A percentile compares a stretch with the other conserved stretches of the same genome.
Evolutionary conservation across 2,888 invertebrate species (phyloP).

Genomic region (Pecten maximus): DNA sequence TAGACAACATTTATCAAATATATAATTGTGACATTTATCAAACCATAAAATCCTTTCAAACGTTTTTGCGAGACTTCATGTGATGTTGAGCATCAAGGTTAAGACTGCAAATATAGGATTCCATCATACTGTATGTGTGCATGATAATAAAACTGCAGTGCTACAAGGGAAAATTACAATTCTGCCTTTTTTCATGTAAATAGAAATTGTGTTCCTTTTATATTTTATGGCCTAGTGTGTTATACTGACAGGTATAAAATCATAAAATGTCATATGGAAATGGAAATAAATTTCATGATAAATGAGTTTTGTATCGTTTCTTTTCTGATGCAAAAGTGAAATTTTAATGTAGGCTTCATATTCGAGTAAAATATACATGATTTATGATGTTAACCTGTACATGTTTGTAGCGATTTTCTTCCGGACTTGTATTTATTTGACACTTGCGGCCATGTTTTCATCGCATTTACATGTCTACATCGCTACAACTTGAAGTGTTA

Average conservation of each 20-base stretch:
- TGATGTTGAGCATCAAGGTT: too few relatives aligned
- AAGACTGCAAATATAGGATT: background rate
- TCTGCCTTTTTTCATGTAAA: background rate
- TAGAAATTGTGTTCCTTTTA: background rate
- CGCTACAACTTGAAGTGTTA: background rate
- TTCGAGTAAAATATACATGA: background rate
- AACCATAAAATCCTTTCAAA: background rate
- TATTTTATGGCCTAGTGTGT: background rate
- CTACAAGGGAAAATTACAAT: background rate
- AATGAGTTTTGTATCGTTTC: constrained; percentile 13
- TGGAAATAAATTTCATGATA: background rate
- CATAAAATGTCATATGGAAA: background rate
- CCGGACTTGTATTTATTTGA: background rate
- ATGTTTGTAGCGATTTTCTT: background rate
- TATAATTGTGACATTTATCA: background rate
- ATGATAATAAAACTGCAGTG: background rate
- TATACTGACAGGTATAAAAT: background rate
- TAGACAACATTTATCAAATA: too few relatives aligned
- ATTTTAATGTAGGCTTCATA: background rate
- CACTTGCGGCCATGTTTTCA: constrained; percentile 6
- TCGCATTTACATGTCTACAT: background rate
- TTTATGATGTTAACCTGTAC: constrained; percentile 20
- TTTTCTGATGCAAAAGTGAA: background rate
- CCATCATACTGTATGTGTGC: background rate
- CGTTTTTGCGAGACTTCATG: background rate